Conservation (phyloP, 2,888 invertebrate species). For the Cephalotes varians region DNA sequence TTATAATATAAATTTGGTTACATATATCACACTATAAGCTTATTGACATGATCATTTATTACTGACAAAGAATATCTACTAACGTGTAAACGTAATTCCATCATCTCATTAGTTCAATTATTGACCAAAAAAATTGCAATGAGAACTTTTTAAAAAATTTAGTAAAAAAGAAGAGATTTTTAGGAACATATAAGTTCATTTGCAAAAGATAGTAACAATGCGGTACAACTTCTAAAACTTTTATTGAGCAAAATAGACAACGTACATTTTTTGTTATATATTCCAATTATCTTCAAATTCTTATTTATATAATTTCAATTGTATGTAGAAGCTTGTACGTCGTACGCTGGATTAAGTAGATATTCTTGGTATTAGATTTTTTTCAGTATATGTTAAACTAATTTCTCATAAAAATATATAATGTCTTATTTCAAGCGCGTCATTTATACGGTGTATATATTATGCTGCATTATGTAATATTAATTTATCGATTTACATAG, state of each 20-base stretch:
- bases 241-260: constrained; percentile 35
- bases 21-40: constrained; percentile 1
- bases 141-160: not conserved
- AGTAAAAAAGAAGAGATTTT: not conserved
- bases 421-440: constrained; percentile 22
- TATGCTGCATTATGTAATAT: not conserved
- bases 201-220: not conserved
- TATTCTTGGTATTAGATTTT: constrained; percentile 29
- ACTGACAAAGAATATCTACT: constrained; percentile 32
- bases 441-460: not conserved
- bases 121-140: not conserved
- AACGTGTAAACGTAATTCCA: constrained; percentile 3
- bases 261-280: not conserved
- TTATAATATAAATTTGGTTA: constrained; percentile 13
- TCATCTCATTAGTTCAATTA: not conserved
- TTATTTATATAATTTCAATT: not conserved
- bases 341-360: constrained; percentile 9
- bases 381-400: constrained; percentile 5
- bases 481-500: constrained; percentile 1
- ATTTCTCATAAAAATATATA: constrained; percentile 48
- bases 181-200: not conserved
- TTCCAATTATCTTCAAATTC: constrained; percentile 12
- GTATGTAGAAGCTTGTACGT: constrained; percentile 15
- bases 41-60: not conserved
- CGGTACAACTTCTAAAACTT: constrained; percentile 3